These are phyloP conservation scores for Vimba vimba DNA, from an alignment of 2,113 vertebrate species.

Conservation along the genomic window DNA sequence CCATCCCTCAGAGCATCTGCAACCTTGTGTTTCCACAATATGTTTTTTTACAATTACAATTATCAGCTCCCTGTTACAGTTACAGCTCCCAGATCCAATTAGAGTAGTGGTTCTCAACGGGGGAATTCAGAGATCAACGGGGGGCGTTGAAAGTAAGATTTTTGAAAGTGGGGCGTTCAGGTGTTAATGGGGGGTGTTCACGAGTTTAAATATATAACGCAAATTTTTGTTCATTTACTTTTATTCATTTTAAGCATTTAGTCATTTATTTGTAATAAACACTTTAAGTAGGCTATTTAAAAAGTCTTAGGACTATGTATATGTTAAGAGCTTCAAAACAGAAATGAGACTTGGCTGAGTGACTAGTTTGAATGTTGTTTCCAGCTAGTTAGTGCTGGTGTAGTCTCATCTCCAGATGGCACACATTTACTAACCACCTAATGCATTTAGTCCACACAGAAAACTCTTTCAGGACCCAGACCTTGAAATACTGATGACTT, in stretches of 20 bases:
- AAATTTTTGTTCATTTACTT: too few relatives aligned
- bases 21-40: constrained; percentile 10
- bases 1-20: not conserved
- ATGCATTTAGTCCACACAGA: not conserved
- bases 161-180: too few relatives aligned
- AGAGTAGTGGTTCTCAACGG: too few relatives aligned
- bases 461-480: not conserved
- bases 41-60: not conserved
- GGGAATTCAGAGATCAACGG: too few relatives aligned
- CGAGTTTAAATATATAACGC: too few relatives aligned
- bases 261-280: too few relatives aligned
- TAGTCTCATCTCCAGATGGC: not conserved
- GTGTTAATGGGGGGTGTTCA: too few relatives aligned
- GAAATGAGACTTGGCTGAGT: not conserved
- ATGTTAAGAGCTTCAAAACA: not conserved
- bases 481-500: not conserved
- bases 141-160: too few relatives aligned
- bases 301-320: too few relatives aligned
- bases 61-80: not conserved
- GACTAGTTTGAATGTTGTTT: not conserved
- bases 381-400: not conserved
- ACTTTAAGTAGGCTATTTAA: too few relatives aligned
- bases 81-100: too few relatives aligned
- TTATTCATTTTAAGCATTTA: too few relatives aligned
- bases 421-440: not conserved